Percentiles rank a stretch among this genome's conserved stretches.
phyloP scores from a whole-genome alignment of 2,888 invertebrate species.

The Drosophila merina region DNA sequence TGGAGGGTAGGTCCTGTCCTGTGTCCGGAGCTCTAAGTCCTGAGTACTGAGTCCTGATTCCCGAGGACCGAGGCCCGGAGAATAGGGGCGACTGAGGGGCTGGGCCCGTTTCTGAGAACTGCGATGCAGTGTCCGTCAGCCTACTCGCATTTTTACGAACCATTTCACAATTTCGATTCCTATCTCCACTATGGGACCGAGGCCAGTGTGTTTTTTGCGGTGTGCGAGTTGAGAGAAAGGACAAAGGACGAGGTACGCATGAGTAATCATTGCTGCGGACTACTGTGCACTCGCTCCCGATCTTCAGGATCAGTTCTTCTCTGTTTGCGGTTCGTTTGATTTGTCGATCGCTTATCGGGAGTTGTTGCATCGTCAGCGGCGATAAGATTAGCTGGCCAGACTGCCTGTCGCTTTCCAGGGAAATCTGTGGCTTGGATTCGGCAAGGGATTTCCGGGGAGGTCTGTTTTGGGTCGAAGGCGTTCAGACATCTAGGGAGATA shows the following conservation, averaged over 20 bases:
- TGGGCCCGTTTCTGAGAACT: slow-evolving; percentile 55
- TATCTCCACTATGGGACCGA: slow-evolving; percentile 47
- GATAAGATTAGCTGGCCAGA: slow-evolving; percentile 61
- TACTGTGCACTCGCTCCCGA: slow-evolving; percentile 58
- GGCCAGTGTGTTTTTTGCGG: slow-evolving; percentile 54
- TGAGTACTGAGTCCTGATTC: not conserved
- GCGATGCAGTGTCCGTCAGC: slow-evolving; percentile 25
- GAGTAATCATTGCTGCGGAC: slow-evolving; percentile 66
- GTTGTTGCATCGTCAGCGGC: slow-evolving; percentile 44
- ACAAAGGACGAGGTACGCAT: slow-evolving; percentile 58
- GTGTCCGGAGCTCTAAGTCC: slow-evolving; percentile 2
- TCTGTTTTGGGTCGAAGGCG: slow-evolving; percentile 38
- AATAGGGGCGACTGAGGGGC: slow-evolving; percentile 15
- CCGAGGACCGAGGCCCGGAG: slow-evolving; percentile 23
- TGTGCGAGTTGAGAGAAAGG: slow-evolving; percentile 61
- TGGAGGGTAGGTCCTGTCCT: slow-evolving; percentile 49
- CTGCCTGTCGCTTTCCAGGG: slow-evolving; percentile 65
- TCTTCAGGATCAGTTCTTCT: slow-evolving; percentile 25
- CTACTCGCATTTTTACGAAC: slow-evolving; percentile 67
- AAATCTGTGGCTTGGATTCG: slow-evolving; percentile 39
- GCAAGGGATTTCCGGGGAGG: slow-evolving; percentile 16
- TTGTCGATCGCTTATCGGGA: slow-evolving; percentile 53
- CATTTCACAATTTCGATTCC: slow-evolving; percentile 74
- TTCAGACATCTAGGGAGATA: slow-evolving; percentile 28
- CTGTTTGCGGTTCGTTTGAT: slow-evolving; percentile 67